Percentiles rank a stretch among this genome's conserved stretches.
These are phyloP conservation scores for Sinotaia quadrata DNA, from an alignment of 2,888 invertebrate species.

Conservation along the genomic window DNA sequence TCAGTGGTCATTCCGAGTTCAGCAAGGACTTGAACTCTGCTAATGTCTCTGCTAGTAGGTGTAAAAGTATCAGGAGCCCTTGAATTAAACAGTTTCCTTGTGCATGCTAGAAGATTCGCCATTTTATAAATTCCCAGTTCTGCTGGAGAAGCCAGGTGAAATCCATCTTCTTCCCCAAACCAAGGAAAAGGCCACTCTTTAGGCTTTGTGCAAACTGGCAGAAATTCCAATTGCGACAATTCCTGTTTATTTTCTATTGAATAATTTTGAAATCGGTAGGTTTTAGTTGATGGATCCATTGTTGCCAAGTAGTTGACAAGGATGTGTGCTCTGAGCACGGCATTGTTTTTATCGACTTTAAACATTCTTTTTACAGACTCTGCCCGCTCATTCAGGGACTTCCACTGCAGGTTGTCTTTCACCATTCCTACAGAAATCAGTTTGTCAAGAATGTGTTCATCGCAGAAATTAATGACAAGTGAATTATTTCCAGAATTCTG, in stretches of 20 bases:
- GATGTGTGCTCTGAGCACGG: conserved; percentile 1
- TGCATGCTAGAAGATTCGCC: conserved; percentile 20
- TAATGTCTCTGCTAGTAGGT: neutral
- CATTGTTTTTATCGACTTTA: neutral
- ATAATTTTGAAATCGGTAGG: neutral
- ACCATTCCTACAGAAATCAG: conserved; percentile 48
- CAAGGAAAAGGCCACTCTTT: conserved; percentile 29
- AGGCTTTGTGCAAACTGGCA: conserved; percentile 28
- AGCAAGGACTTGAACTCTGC: neutral
- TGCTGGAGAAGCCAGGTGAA: neutral
- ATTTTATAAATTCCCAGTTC: neutral
- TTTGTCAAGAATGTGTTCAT: conserved; percentile 11
- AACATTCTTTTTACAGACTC: neutral
- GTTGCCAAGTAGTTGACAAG: conserved; percentile 22
- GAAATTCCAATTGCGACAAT: conserved; percentile 15
- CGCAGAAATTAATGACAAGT: conserved; percentile 19
- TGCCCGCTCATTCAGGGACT: conserved; percentile 39
- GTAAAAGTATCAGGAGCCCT: neutral
- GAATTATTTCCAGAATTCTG: neutral
- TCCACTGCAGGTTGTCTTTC: conserved; percentile 39
- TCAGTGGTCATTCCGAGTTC: neutral
- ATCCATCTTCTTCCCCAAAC: neutral
- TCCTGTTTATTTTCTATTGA: neutral
- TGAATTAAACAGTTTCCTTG: conserved; percentile 6
- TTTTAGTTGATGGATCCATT: neutral